Percentiles rank a stretch among this genome's conserved stretches.
phyloP scores from a whole-genome alignment of 2,113 vertebrate species.

The Desmodus rotundus region DNA sequence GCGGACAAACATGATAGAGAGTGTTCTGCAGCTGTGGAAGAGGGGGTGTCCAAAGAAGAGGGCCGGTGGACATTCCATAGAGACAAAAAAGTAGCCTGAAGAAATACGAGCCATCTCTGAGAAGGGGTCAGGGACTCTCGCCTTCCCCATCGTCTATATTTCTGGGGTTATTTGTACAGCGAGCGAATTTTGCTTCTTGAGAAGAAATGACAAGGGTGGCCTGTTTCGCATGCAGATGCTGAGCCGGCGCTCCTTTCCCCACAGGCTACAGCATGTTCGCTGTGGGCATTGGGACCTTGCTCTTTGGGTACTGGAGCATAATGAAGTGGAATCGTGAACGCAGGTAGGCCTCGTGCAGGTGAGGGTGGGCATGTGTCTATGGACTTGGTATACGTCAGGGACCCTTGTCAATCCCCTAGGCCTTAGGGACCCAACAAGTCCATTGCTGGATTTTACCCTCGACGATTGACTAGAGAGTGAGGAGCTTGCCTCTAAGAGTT shows the following conservation, averaged over 20 bases:
- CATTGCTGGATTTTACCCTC: not conserved
- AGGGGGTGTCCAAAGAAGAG: no score
- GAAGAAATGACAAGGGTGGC: not conserved
- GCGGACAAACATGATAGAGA: rapidly evolving
- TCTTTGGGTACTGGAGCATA: slow-evolving; percentile 88
- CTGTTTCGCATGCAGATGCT: not conserved
- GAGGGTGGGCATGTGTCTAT: not conserved
- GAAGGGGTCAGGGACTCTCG: not conserved
- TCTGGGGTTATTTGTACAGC: not conserved
- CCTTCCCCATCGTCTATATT: not conserved
- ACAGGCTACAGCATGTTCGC: slow-evolving; percentile 91
- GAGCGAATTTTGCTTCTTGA: not conserved
- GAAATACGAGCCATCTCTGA: not conserved
- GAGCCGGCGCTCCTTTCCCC: not conserved
- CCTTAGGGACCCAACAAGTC: not conserved
- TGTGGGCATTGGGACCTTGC: slow-evolving; percentile 84
- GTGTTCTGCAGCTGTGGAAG: not conserved
- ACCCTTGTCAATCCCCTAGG: not conserved
- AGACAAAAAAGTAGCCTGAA: not conserved
- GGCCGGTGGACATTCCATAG: not conserved
- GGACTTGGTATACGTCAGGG: not conserved
- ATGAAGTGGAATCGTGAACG: slow-evolving; percentile 91
- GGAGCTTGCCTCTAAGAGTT: not conserved
- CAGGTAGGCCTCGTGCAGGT: slow-evolving; percentile 75
- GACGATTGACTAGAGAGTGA: not conserved